Percentiles rank a stretch among this genome's conserved stretches.
These are phyloP conservation scores for Pygathrix nemaeus DNA, from an alignment of 2,113 vertebrate species.

Conservation along the genomic window DNA sequence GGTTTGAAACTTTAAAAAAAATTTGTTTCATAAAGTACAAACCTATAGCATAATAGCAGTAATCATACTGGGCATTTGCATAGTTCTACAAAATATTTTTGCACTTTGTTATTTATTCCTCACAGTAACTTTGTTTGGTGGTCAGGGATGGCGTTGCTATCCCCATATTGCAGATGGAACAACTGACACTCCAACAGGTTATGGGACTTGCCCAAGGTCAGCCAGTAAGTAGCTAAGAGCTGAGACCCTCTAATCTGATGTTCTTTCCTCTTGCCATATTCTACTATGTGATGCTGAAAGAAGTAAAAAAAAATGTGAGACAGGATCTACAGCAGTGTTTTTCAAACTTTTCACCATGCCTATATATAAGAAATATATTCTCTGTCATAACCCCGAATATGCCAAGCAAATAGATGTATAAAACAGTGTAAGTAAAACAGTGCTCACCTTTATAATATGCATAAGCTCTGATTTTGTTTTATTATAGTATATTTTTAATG, in stretches of 20 bases:
- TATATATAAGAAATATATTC: background rate
- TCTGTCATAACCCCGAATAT: background rate
- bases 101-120: background rate
- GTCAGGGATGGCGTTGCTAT: background rate
- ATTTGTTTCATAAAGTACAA: slow-evolving; percentile 34
- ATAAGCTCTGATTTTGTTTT: background rate
- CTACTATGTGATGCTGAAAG: background rate
- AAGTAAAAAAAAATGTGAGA: background rate
- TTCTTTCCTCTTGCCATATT: background rate
- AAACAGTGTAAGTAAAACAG: background rate
- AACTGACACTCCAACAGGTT: background rate
- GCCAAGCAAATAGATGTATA: background rate
- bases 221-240: background rate
- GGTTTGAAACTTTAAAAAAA: slow-evolving; percentile 85
- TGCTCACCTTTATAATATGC: background rate
- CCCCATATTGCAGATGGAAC: background rate
- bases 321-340: background rate
- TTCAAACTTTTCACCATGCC: background rate
- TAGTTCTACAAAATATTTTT: background rate
- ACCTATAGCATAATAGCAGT: background rate
- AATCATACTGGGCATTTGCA: background rate
- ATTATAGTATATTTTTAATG: background rate
- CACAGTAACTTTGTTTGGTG: background rate
- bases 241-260: background rate
- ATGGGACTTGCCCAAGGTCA: background rate